Evolutionary conservation across 1,140 invertebrate species (phyloP).

Genomic region (Venturia canescens): DNA sequence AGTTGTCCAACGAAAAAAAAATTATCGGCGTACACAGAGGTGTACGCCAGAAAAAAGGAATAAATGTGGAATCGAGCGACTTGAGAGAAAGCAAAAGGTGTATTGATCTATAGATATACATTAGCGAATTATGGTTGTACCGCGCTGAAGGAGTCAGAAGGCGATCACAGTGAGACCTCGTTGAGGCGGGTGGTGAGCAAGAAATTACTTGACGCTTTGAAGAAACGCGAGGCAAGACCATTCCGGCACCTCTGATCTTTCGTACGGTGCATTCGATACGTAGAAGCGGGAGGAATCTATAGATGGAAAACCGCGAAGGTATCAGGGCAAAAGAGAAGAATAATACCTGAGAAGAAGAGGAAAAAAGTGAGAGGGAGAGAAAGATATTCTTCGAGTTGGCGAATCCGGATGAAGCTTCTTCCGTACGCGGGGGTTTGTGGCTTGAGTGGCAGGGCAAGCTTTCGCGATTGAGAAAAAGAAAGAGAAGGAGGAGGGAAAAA

Average conservation of each 20-base stretch:
- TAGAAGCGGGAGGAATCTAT: slow-evolving; percentile 29
- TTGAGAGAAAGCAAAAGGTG: not conserved
- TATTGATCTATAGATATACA: slow-evolving; percentile 3
- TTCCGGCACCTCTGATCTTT: slow-evolving; percentile 38
- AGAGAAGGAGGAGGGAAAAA: slow-evolving; percentile 9
- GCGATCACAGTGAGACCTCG: not conserved
- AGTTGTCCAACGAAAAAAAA: no score
- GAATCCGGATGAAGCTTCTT: slow-evolving; percentile 41
- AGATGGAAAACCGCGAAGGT: slow-evolving; percentile 30
- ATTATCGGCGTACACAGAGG: not conserved
- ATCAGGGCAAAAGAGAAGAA: slow-evolving; percentile 11
- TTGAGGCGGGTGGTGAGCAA: slow-evolving; percentile 25
- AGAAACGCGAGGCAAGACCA: slow-evolving; percentile 40
- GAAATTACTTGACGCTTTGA: slow-evolving; percentile 45
- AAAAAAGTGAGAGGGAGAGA: slow-evolving; percentile 18
- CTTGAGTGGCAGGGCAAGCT: slow-evolving; percentile 36
- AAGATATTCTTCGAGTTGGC: slow-evolving; percentile 2
- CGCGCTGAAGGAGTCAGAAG: not conserved
- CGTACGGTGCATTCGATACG: not conserved
- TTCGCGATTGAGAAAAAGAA: slow-evolving; percentile 41
- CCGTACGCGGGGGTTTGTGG: slow-evolving; percentile 25
- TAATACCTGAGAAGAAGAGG: slow-evolving; percentile 2
- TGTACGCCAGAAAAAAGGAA: slow-evolving; percentile 13
- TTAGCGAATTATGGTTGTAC: not conserved
- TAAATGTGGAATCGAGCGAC: not conserved